Percentiles rank a stretch among this genome's conserved stretches.
Conservation (phyloP, 2,797 vertebrate genomes). For the Helicolenus hilgendorfi region DNA sequence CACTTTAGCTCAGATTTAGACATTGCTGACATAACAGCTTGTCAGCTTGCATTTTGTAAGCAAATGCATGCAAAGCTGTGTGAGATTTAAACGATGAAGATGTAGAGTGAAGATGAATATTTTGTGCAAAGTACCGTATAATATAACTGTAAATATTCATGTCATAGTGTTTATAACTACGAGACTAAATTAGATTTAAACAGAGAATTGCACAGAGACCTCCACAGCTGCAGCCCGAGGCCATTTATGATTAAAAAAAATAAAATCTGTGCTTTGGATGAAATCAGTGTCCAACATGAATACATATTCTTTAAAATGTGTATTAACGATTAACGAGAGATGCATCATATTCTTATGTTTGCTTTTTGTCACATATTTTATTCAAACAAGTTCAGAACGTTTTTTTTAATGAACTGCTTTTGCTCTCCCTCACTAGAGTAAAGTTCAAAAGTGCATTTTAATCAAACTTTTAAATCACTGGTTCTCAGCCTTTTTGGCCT, state of each 20-base stretch:
- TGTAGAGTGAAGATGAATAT: background rate
- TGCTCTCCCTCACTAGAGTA: background rate
- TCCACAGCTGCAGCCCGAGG: background rate
- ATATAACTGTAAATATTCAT: background rate
- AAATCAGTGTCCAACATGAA: background rate
- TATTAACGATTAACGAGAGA: background rate
- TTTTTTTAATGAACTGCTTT: background rate
- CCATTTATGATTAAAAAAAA: background rate
- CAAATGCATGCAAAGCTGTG: conserved; percentile 2
- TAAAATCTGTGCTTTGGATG: background rate
- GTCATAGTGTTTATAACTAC: background rate
- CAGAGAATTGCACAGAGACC: background rate
- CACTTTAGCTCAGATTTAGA: conserved; percentile 17
- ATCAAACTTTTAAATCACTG: background rate
- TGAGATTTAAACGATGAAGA: conserved; percentile 3
- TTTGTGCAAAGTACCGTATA: background rate
- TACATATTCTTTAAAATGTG: background rate
- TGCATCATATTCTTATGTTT: background rate
- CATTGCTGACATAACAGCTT: conserved; percentile 38
- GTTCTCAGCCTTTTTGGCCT: background rate
- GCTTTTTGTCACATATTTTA: too few relatives aligned
- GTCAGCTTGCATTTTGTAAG: conserved; percentile 26
- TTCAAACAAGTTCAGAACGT: too few relatives aligned
- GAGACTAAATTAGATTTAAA: background rate
- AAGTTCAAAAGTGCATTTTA: background rate